Conservation (phyloP, 2,113 vertebrate genomes). For the Coptodon rendalli region DNA sequence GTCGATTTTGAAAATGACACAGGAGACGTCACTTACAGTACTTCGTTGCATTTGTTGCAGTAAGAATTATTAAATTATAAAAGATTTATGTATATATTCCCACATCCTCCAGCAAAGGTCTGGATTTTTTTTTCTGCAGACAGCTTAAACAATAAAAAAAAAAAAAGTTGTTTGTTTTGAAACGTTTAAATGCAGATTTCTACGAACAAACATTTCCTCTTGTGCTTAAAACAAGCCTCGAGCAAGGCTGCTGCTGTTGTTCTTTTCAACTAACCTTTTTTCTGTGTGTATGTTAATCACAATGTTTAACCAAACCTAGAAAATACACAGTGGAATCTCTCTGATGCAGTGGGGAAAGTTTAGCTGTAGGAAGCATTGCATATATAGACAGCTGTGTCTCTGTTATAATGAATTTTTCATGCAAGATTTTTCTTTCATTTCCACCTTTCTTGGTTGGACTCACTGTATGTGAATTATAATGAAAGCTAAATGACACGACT, state of each 20-base stretch:
- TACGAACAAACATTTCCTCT: not conserved
- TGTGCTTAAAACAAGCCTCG: not conserved
- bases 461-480: not conserved
- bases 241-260: not conserved
- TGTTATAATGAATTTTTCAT: not conserved
- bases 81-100: not conserved
- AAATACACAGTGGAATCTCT: not conserved
- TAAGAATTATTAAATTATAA: not conserved
- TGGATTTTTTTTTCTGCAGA: not conserved
- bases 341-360: not conserved
- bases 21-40: not conserved
- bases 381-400: not conserved
- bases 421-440: not conserved
- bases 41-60: not conserved
- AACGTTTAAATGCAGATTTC: not conserved
- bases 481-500: not conserved
- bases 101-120: not conserved
- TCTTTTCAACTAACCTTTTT: not conserved
- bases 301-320: not conserved
- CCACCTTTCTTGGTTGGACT: not conserved
- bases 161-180: not conserved
- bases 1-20: not conserved
- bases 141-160: not conserved
- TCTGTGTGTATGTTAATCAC: not conserved
- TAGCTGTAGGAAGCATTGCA: not conserved